phyloP scores from a whole-genome alignment of 2,888 invertebrate species.

The Zaprionus bogoriensis region DNA sequence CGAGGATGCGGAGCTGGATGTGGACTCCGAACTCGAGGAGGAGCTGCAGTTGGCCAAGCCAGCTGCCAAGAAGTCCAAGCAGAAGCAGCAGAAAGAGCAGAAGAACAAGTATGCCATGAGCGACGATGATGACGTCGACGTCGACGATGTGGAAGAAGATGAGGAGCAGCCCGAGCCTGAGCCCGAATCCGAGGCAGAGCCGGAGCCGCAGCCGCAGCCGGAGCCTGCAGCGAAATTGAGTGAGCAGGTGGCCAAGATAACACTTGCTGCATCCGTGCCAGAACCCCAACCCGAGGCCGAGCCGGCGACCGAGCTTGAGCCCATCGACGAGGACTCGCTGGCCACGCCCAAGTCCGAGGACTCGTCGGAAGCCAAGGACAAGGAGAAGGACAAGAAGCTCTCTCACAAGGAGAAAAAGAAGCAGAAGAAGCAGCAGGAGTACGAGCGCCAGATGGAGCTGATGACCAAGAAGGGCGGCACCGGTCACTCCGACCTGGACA shows the following conservation, averaged over 20 bases:
- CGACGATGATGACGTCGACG: conserved; percentile 20
- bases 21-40: conserved; percentile 16
- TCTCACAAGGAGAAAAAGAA: conserved; percentile 97
- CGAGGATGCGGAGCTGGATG: conserved; percentile 35
- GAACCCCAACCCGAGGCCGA: conserved; percentile 12
- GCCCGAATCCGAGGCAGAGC: conserved; percentile 4
- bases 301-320: neutral
- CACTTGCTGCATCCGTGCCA: conserved; percentile 3
- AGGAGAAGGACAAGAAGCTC: conserved; percentile 87
- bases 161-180: neutral
- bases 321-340: neutral
- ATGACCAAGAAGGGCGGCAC: conserved; percentile 93
- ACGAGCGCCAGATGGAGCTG: conserved; percentile 93
- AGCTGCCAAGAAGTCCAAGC: conserved; percentile 12
- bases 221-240: neutral
- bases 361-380: conserved; percentile 23
- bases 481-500: conserved; percentile 94
- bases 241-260: neutral
- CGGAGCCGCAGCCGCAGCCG: neutral
- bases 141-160: conserved; percentile 1
- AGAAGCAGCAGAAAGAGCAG: conserved; percentile 19
- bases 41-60: conserved; percentile 31
- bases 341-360: conserved; percentile 29
- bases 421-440: conserved; percentile 93
- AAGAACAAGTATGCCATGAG: conserved; percentile 30